Percentiles rank a stretch among this genome's conserved stretches.
These are phyloP conservation scores for Lutraria lutraria DNA, from an alignment of 2,888 invertebrate genomes.

Conservation along the genomic window DNA sequence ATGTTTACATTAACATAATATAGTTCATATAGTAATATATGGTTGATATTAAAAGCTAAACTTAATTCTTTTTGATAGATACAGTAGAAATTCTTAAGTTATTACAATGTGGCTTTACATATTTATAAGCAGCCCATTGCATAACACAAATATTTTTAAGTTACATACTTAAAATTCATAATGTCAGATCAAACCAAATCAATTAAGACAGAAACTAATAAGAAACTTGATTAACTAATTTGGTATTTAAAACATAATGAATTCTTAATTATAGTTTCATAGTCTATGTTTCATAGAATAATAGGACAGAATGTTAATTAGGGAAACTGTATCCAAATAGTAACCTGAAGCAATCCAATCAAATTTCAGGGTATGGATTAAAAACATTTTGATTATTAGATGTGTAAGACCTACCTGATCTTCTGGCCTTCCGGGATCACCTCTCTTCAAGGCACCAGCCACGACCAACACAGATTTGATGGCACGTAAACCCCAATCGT, in stretches of 20 bases:
- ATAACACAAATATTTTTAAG: background rate
- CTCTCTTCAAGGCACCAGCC: constrained; percentile 96
- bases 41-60: background rate
- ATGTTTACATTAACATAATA: background rate
- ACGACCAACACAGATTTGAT: constrained; percentile 98
- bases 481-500: constrained; percentile 97
- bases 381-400: too few species aligned
- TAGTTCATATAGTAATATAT: background rate
- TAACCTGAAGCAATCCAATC: background rate
- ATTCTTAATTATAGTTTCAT: background rate
- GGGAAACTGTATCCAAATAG: background rate
- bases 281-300: background rate
- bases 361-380: background rate
- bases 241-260: background rate
- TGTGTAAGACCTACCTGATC: constrained; percentile 91
- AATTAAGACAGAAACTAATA: too few species aligned
- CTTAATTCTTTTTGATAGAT: background rate
- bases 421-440: constrained; percentile 97
- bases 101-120: background rate
- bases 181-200: background rate
- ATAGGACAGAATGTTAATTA: background rate
- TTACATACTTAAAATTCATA: background rate
- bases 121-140: background rate
- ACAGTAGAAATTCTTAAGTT: background rate
- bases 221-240: too few species aligned